Evolutionary conservation across 2,888 invertebrate species (phyloP).

Genomic region (Malthinus seriepunctatus): DNA sequence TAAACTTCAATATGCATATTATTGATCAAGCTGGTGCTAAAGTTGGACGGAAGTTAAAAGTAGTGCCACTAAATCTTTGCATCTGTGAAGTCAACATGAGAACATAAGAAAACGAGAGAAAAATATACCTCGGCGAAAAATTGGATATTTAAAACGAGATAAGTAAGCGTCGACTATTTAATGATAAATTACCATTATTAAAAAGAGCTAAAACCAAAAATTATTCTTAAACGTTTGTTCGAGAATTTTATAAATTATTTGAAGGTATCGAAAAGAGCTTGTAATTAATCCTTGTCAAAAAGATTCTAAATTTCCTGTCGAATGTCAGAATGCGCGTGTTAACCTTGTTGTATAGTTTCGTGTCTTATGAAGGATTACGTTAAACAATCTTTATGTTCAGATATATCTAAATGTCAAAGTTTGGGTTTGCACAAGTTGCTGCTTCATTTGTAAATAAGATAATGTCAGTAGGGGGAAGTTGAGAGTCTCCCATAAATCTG

Average conservation of each 20-base stretch:
- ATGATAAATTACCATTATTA: not conserved
- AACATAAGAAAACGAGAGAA: no score
- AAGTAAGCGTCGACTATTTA: not conserved
- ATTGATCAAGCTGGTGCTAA: no score
- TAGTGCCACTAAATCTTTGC: no score
- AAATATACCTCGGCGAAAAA: no score
- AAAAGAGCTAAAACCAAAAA: not conserved
- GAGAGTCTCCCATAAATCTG: conserved; percentile 26
- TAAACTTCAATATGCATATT: no score
- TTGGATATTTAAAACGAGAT: not conserved
- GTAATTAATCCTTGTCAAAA: conserved; percentile 13
- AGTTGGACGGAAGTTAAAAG: no score
- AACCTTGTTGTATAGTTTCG: conserved; percentile 15
- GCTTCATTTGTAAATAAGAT: conserved; percentile 30
- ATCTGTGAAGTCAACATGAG: no score
- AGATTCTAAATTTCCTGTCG: conserved; percentile 14
- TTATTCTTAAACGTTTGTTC: not conserved
- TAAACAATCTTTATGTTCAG: conserved; percentile 21
- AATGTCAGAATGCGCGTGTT: conserved; percentile 12
- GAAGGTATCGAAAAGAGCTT: conserved; percentile 1
- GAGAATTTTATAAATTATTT: conserved; percentile 4
- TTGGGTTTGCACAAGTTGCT: conserved; percentile 27
- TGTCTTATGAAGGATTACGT: conserved; percentile 22
- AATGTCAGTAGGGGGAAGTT: conserved; percentile 22
- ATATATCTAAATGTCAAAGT: conserved; percentile 28